Evolutionary conservation across 2,113 vertebrate genomes (phyloP), one percentile per base, ranked within the genome.

Genomic region (Scartelaos histophorus): DNA sequence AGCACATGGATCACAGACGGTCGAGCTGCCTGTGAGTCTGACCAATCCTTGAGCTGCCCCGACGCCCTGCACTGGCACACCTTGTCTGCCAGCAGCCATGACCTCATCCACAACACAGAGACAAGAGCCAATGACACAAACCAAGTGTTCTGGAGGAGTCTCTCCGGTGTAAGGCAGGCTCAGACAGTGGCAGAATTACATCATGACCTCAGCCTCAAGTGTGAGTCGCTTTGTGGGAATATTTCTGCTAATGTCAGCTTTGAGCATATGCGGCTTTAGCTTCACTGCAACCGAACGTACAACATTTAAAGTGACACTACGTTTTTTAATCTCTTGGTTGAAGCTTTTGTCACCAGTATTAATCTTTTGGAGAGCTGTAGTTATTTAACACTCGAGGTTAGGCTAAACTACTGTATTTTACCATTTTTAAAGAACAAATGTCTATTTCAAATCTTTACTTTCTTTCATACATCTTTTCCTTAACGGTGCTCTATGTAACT

Each of bases 1-100:
- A 76, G 80, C 80, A 84, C 75, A 61, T 62, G 78, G 84, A 79
- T 87, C 79, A 83, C 80, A 85, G 75, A 79, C 67, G 43, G 56
- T 71, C 25, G 75, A 85, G 85, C 83, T 85, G 82, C 76, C 45
- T 72, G 15, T 69, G 35, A 57, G 67, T 74, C 71, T 79, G 77
- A 82, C 74, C 24, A 25, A 73, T 60, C 24, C 17, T 46, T 86
- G 76, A 90, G 79, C 83, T 38, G 29, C 51, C 74, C 65, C 84
- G 79, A 71, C 73, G 65, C 81, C 78, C 70, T 68, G 84, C 66
- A 66, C 73, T 77, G 75, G 80, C 74, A 79, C 76, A 76, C 78
- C 78, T 75, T 67, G 74, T 29, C 82, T 87, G 82, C 84, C 87
- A 81, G 84, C 81, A 84, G 83, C 77, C 65, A 70, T 86, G 80